A percentile compares a stretch with the other conserved stretches of the same genome.
phyloP scores from a whole-genome alignment of 2,888 invertebrate species.

The Eumacrocentrus americanus region DNA sequence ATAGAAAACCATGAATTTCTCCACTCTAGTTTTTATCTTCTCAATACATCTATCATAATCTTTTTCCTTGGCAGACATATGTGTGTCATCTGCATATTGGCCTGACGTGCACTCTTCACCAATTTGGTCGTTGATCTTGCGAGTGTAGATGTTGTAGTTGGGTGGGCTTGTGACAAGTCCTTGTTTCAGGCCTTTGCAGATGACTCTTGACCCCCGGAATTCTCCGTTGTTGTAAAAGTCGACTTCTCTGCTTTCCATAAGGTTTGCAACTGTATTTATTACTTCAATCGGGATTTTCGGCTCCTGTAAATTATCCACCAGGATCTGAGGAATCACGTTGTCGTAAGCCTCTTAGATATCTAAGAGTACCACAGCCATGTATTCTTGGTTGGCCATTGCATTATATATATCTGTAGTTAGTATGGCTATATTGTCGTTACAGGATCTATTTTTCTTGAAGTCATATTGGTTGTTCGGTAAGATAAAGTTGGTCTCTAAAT shows the following conservation, averaged over 20 bases:
- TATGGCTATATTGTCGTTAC: constrained; percentile 19
- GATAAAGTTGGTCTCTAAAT: constrained; percentile 15
- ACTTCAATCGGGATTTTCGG: constrained; percentile 8
- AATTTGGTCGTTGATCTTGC: not conserved
- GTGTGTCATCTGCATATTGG: not conserved
- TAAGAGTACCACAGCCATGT: constrained; percentile 14
- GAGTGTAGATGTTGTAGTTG: not conserved
- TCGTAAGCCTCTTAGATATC: constrained; percentile 33
- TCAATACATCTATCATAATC: not conserved
- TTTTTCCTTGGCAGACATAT: not conserved
- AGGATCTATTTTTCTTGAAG: constrained; percentile 25
- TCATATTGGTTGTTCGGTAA: constrained; percentile 14
- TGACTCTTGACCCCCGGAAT: not conserved
- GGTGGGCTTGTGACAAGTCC: constrained; percentile 8
- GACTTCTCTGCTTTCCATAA: not conserved
- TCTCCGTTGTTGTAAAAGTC: constrained; percentile 16
- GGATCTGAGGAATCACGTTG: not conserved
- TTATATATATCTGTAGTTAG: constrained; percentile 25
- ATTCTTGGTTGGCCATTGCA: constrained; percentile 8
- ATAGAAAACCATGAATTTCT: not conserved
- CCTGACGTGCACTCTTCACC: not conserved
- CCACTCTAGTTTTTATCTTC: not conserved
- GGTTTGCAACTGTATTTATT: not conserved
- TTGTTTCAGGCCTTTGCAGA: constrained; percentile 9
- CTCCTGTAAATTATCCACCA: constrained; percentile 10